Percentiles rank a stretch among this genome's conserved stretches.
phyloP scores from a whole-genome alignment of 1,140 invertebrate species.

The Lucilia cuprina region DNA sequence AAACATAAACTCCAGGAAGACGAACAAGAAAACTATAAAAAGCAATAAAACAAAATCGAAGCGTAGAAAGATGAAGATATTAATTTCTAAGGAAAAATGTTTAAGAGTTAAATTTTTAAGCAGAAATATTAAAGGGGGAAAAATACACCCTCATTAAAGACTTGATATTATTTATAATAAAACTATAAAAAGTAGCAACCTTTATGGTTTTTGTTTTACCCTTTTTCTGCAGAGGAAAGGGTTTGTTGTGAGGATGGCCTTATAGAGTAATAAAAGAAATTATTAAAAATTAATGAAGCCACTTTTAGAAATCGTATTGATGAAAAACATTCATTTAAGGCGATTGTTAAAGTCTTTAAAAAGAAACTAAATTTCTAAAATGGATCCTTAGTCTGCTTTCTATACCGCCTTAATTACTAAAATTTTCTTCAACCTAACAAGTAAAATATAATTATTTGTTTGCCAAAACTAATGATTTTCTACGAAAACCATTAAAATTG shows the following conservation, averaged over 20 bases:
- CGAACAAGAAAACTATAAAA: not conserved
- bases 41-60: not conserved
- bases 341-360: too few species aligned
- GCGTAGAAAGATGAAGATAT: not conserved
- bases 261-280: not conserved
- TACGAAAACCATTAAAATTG: too few species aligned
- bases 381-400: too few species aligned
- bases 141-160: not conserved
- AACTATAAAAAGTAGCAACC: not conserved
- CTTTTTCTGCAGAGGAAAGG: not conserved
- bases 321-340: not conserved
- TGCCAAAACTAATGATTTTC: too few species aligned
- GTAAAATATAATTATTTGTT: too few species aligned
- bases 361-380: too few species aligned
- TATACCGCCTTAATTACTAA: too few species aligned
- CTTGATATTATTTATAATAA: not conserved
- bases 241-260: not conserved
- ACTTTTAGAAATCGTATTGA: not conserved
- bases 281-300: not conserved
- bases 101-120: too few species aligned
- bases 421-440: too few species aligned
- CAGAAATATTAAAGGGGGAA: too few species aligned
- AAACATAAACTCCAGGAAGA: not conserved
- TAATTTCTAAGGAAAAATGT: constrained; percentile 22
- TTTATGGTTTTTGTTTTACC: not conserved